phyloP scores from a whole-genome alignment of 2,888 invertebrate genomes.

The Pogonocherus hispidulus region DNA sequence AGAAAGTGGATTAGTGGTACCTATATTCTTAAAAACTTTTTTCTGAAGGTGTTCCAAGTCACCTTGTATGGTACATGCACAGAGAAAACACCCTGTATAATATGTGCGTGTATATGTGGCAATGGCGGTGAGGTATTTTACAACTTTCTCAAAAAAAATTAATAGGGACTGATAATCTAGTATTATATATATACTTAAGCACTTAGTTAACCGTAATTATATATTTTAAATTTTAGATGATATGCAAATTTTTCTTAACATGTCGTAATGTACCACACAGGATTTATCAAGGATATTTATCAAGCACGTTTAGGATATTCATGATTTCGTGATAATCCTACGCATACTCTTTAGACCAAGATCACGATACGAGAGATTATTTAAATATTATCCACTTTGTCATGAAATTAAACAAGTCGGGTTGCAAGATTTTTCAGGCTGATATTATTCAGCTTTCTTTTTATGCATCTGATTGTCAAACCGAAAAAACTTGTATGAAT shows the following conservation, averaged over 20 bases:
- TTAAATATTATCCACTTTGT: constrained; percentile 15
- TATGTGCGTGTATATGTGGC: too few relatives aligned
- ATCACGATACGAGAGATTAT: constrained; percentile 14
- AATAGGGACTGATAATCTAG: too few relatives aligned
- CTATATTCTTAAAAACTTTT: too few relatives aligned
- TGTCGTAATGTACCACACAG: neutral
- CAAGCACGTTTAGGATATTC: constrained; percentile 18
- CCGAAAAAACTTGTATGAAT: too few relatives aligned
- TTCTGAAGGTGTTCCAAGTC: too few relatives aligned
- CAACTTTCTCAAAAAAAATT: too few relatives aligned
- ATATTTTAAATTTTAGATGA: neutral
- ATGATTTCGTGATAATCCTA: constrained; percentile 15
- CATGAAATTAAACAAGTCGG: constrained; percentile 6
- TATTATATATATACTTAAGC: neutral
- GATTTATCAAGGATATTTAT: constrained; percentile 12
- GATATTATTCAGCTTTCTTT: too few relatives aligned
- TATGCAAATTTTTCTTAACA: neutral
- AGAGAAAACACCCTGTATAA: too few relatives aligned
- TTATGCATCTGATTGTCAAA: too few relatives aligned
- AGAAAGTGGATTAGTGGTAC: too few relatives aligned
- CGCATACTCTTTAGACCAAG: constrained; percentile 5
- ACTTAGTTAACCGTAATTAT: neutral
- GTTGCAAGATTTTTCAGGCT: neutral
- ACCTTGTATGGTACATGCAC: too few relatives aligned
- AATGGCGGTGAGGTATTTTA: too few relatives aligned